phyloP scores from a whole-genome alignment of 2,888 invertebrate genomes.

The Acleris emargana region DNA sequence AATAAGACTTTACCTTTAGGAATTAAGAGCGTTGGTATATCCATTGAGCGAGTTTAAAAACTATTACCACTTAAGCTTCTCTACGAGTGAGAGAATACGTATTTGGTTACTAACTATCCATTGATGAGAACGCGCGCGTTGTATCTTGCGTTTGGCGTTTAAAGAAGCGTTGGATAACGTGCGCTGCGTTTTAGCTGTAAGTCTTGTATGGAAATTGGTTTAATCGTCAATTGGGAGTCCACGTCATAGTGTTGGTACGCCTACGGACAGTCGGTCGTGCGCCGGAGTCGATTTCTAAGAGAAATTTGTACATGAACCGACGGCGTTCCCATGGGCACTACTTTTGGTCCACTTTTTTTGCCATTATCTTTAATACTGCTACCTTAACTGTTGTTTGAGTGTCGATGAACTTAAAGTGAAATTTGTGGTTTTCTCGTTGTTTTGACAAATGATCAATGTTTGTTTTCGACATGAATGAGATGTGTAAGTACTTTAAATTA shows the following conservation, averaged over 20 bases:
- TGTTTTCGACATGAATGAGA: constrained; percentile 64
- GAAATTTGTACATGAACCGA: constrained; percentile 54
- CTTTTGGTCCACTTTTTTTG: constrained; percentile 51
- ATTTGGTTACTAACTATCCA: constrained; percentile 48
- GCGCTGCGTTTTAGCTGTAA: constrained; percentile 42
- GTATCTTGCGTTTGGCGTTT: constrained; percentile 39
- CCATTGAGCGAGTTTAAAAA: constrained; percentile 11
- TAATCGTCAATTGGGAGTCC: constrained; percentile 69
- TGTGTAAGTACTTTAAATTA: constrained; percentile 67
- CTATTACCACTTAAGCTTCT: constrained; percentile 24
- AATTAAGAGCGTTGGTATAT: neutral
- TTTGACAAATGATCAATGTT: constrained; percentile 39
- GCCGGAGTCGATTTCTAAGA: constrained; percentile 51
- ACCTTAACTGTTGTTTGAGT: constrained; percentile 39
- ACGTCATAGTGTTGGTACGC: constrained; percentile 78
- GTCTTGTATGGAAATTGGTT: constrained; percentile 54
- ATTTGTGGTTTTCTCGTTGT: constrained; percentile 43
- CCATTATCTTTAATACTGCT: constrained; percentile 35
- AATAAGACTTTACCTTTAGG: constrained; percentile 13
- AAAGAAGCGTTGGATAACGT: constrained; percentile 62
- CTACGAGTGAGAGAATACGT: constrained; percentile 39
- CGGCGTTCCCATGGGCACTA: constrained; percentile 54
- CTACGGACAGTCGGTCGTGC: constrained; percentile 75
- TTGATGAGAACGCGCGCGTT: constrained; percentile 43
- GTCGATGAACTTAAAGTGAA: constrained; percentile 51